phyloP scores from a whole-genome alignment of 2,113 vertebrate species.

The Chunga burmeisteri region DNA sequence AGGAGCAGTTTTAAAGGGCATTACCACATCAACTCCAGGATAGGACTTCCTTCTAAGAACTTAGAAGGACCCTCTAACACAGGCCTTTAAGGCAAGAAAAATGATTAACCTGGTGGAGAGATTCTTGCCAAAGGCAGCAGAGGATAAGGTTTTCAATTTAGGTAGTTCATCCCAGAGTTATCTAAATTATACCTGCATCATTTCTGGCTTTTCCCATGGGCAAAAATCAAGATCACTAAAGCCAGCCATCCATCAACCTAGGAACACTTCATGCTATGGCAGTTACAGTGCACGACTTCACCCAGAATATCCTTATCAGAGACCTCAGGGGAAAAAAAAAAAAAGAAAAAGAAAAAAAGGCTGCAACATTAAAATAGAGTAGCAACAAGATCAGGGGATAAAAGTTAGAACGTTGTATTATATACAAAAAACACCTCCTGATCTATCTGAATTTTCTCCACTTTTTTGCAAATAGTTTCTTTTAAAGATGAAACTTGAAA shows the following conservation, averaged over 20 bases:
- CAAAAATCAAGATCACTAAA: slow-evolving; percentile 40
- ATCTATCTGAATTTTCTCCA: not conserved
- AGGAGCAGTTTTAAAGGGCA: not conserved
- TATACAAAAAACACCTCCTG: accelerated
- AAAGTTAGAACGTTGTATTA: not conserved
- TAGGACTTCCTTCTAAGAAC: not conserved
- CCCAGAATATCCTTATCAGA: not conserved
- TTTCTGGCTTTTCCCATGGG: not conserved
- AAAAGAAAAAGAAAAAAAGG: not conserved
- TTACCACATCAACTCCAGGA: not conserved
- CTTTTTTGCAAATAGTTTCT: not conserved
- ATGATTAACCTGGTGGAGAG: not conserved
- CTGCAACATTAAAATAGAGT: not conserved
- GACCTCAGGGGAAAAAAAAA: not conserved
- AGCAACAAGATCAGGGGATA: not conserved
- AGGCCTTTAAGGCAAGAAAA: slow-evolving; percentile 10
- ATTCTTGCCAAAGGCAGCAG: not conserved
- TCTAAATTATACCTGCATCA: slow-evolving; percentile 21
- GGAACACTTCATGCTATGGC: not conserved
- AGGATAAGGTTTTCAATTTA: slow-evolving; percentile 13
- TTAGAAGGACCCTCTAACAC: not conserved
- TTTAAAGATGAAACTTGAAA: not conserved
- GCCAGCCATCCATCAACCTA: not conserved
- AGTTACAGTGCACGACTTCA: not conserved
- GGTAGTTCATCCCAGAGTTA: not conserved